Evolutionary conservation across 2,113 vertebrate genomes (phyloP), one percentile per base, ranked within the genome.

Genomic region (Dascyllus trimaculatus): DNA sequence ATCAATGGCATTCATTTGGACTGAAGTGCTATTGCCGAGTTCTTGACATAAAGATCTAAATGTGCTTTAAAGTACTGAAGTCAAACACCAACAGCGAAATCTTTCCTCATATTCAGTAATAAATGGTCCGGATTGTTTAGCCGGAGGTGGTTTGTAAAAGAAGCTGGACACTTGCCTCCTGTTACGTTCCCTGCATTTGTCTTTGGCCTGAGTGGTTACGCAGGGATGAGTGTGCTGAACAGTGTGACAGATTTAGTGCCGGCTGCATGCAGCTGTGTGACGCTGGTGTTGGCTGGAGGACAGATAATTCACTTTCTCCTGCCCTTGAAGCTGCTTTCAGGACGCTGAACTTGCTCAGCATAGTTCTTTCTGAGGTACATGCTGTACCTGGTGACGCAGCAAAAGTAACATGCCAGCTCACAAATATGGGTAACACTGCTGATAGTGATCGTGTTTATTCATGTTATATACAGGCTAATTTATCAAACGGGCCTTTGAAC

Each of bases 351-450:
- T 62, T 69, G 11, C 71, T 85, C 71, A 77, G 75, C 61, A 25
- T 17, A 52, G 64, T 74, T 57, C 49, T 46, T 43, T 60, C 8
- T 0, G 1, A 24, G 45, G 66, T 26, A 86, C 83, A 65, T 0
- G 10, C 8, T 71, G 70, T 78, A 48, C 82, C 54, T 54, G 68
- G 70, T 86, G 86, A 90, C 74, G 67, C 71, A 66, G 83, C 1
- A 3, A 58, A 65, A 60, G 63, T 11, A 66, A 75, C 26, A 7
- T 5, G 59, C 38, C 77, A 61, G 60, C 83, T 80, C 79, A 75
- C 32, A 45, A 17, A 22, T 71, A 67, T 26, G n/a, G 3, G 61
- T 81, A 35, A 78, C 17, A 29, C 60, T 14, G 49, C 71, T 26
- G 81, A 84, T 67, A 62, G 46, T 11, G 26, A 71, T 66, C 13